These are phyloP conservation scores for Lamellibrachia columna DNA, from an alignment of 2,888 invertebrate species.

Conservation along the genomic window DNA sequence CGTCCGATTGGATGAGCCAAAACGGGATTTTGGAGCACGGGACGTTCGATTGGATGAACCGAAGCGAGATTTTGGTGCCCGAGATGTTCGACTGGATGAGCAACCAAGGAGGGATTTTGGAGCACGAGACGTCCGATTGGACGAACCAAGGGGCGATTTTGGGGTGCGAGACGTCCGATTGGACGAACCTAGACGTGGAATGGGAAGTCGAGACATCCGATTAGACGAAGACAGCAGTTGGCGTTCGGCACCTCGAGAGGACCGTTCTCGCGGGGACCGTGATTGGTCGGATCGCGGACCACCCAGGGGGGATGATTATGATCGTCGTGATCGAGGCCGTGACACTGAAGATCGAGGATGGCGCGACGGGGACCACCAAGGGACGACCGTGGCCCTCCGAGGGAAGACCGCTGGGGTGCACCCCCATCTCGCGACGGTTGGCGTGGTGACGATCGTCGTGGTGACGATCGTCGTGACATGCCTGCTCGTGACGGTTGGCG, in stretches of 20 bases:
- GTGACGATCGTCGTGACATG: background rate
- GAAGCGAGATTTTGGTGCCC: background rate
- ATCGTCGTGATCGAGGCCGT: conserved; percentile 19
- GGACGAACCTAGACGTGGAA: conserved; percentile 26
- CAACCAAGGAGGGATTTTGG: background rate
- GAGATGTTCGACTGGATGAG: background rate
- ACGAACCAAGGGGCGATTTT: background rate
- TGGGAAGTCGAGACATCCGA: background rate
- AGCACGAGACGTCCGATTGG: background rate
- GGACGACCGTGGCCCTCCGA: conserved; percentile 25
- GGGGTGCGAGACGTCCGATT: background rate
- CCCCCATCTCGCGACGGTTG: conserved; percentile 5
- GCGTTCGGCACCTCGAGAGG: conserved; percentile 28
- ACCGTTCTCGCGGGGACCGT: conserved; percentile 20
- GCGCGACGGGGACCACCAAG: conserved; percentile 24
- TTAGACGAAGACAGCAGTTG: conserved; percentile 26
- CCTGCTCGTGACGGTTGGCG: background rate
- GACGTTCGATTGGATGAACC: background rate
- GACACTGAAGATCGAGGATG: background rate
- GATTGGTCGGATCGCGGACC: conserved; percentile 30
- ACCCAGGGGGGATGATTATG: conserved; percentile 32
- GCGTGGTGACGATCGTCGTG: conserved; percentile 21
- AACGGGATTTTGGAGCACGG: background rate
- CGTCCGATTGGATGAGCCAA: background rate
- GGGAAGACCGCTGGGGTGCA: conserved; percentile 29